Evolutionary conservation across 2,113 vertebrate species (phyloP).

Genomic region (Puffinus mauretanicus): DNA sequence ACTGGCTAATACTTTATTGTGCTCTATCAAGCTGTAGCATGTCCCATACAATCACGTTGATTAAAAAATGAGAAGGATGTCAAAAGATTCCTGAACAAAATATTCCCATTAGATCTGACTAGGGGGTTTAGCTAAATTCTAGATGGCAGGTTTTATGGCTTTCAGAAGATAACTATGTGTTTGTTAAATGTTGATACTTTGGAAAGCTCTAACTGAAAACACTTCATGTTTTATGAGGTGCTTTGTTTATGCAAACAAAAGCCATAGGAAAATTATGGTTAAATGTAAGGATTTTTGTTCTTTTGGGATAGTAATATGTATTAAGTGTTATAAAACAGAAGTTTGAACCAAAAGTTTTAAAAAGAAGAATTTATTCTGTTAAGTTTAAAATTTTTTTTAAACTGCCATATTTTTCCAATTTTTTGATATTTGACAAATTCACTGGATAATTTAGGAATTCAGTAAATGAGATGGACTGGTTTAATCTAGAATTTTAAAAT

Average conservation of each 20-base stretch:
- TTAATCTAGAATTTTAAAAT: background rate
- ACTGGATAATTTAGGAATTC: background rate
- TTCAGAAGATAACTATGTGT: background rate
- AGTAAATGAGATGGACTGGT: background rate
- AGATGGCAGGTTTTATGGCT: background rate
- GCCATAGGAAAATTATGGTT: background rate
- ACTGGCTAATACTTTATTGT: background rate
- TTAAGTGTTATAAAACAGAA: background rate
- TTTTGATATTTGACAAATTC: background rate
- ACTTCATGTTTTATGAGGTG: background rate
- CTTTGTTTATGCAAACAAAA: background rate
- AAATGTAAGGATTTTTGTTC: background rate
- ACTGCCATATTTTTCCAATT: background rate
- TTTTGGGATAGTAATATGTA: background rate
- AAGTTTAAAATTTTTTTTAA: background rate
- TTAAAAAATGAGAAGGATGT: slow-evolving; percentile 13
- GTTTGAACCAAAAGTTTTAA: background rate
- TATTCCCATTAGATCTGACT: background rate
- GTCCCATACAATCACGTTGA: background rate
- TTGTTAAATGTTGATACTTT: background rate
- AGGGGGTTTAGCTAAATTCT: background rate
- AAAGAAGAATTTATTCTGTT: background rate
- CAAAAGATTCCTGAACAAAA: slow-evolving; percentile 1
- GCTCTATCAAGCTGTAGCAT: background rate
- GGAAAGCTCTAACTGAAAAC: background rate